Percentiles rank a stretch among this genome's conserved stretches.
Evolutionary conservation across 2,888 invertebrate genomes (phyloP).

Genomic region (Falcaria lacertinaria): DNA sequence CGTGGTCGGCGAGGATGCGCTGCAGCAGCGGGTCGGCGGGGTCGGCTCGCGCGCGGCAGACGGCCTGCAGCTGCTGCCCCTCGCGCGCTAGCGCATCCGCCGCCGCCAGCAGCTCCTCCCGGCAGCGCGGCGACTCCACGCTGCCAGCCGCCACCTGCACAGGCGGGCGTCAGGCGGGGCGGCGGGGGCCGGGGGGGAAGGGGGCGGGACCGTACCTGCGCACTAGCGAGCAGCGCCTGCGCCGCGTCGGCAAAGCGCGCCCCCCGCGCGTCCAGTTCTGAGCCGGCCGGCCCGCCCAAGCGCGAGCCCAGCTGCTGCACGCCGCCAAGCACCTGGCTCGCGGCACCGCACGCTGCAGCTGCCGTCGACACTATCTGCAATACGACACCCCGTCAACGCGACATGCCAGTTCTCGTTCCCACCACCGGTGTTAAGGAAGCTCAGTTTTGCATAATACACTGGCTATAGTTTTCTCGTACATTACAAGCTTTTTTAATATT

Average conservation of each 20-base stretch:
- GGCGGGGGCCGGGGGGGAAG: background rate
- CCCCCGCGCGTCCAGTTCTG: slow-evolving; percentile 27
- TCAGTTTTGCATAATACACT: too few species aligned
- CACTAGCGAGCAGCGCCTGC: slow-evolving; percentile 28
- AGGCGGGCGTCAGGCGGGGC: background rate
- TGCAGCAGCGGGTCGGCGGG: slow-evolving; percentile 2
- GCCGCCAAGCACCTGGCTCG: slow-evolving; percentile 30
- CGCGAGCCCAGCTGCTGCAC: slow-evolving; percentile 31
- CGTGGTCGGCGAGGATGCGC: slow-evolving; percentile 1
- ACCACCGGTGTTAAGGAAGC: too few species aligned
- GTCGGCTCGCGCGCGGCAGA: slow-evolving; percentile 14
- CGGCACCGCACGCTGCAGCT: slow-evolving; percentile 30
- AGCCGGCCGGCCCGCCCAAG: slow-evolving; percentile 21
- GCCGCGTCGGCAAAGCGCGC: slow-evolving; percentile 28
- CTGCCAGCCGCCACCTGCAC: slow-evolving; percentile 31
- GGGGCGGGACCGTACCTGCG: slow-evolving; percentile 25
- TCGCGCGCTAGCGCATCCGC: slow-evolving; percentile 21
- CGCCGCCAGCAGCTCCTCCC: slow-evolving; percentile 17
- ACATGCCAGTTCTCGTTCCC: too few species aligned
- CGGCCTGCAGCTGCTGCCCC: slow-evolving; percentile 14
- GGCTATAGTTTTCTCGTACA: too few species aligned
- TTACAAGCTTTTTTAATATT: too few species aligned
- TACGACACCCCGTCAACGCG: background rate
- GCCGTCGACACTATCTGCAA: slow-evolving; percentile 30
- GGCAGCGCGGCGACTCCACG: slow-evolving; percentile 26